Evolutionary conservation across 1,140 invertebrate genomes (phyloP), one percentile per base, ranked within the genome.

Genomic region (Drosophila lini): DNA sequence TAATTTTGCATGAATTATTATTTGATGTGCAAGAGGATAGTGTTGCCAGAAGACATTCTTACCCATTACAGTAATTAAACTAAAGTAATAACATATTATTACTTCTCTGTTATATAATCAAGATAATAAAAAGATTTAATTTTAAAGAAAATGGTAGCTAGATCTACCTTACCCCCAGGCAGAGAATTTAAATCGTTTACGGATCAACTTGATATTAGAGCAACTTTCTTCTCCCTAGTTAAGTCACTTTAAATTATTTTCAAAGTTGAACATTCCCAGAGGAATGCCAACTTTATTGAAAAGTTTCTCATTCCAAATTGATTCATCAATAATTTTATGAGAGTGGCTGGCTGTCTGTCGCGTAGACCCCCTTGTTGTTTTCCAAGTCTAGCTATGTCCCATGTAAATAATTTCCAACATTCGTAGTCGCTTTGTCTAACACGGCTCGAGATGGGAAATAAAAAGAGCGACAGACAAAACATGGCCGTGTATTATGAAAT

Each of bases 401-500:
- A 47, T 76, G 71, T 70, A 53, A 25, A 44, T 47, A 60, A 60
- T 52, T 60, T 41, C 45, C 55, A 61, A 79, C 60, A 70, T 71
- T 60, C 58, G 69, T 65, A 82, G 40, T 75, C 56, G 59, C 59
- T 65, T 57, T 62, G 59, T 76, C 42, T 62, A 41, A 76, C 70
- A 79, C 42, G 53, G 62, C 60, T 65, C 19, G 8, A 52, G 47
- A 56, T 40, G 47, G 16, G n/a, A 58, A 15, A 67, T 62, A 45
- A 10, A 45, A 31, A 42, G 50, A 50, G 31, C 44, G 48, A 22
- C 79, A 81, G 56, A 81, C 79, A 78, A 74, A 81, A 81, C 79
- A 81, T 64, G 68, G 44, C 61, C 48, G 38, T 77, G 75, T 75
- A 75, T 79, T 62, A 82, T 62, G 71, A 78, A 45, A 80, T 65